Base-by-base conservation (phyloP, 2,797 vertebrate species). In the Hypotaenidia okinawae region DNA sequence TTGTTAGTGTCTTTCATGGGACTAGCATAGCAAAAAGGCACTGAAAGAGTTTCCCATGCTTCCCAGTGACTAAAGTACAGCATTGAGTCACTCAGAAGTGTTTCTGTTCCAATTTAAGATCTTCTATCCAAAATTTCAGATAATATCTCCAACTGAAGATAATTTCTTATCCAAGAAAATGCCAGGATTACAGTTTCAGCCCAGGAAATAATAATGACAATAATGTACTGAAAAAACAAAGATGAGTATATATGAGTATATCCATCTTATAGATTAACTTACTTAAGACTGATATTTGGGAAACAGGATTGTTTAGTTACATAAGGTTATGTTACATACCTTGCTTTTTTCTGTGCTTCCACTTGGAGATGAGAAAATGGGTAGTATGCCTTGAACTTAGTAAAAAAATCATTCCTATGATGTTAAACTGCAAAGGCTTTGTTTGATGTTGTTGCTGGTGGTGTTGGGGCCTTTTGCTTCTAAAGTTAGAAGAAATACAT, bases 381-480 rank as follows among this genome's bases (percentile, higher is more conserved):
- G 22, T 18, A 57, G 17, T 27, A 32, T 32, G 28, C 10, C 24
- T 39, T 61, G 24, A 84, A 55, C 8, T 5, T 51, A 47, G 47
- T 24, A 62, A 66, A 88, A 61, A 62, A 57, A n/a, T 2, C 22
- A 3, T 74, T 83, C 12, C 33, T 63, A 1, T 58, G 25, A n/a
- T 14, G 12, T 16, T 24, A 66, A 69, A 61, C 2, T 11, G 2
- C 27, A 80, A 61, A 2, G 45, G 24, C 4, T 23, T 11, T 51
- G 47, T 67, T 64, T 58, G 3, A 30, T 47, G 4, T 9, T 66
- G 13, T 9, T 47, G 10, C 47, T 62, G 4, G 1, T 52, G 10
- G 1, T 47, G 2, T 6, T 30, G 11, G 5, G 3, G 1, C 1
- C 39, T 58, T 32, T 22, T 18, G 1, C 9, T 10, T 39, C 24